phyloP scores from a whole-genome alignment of 1,140 invertebrate genomes.

The Drosophila auraria region DNA sequence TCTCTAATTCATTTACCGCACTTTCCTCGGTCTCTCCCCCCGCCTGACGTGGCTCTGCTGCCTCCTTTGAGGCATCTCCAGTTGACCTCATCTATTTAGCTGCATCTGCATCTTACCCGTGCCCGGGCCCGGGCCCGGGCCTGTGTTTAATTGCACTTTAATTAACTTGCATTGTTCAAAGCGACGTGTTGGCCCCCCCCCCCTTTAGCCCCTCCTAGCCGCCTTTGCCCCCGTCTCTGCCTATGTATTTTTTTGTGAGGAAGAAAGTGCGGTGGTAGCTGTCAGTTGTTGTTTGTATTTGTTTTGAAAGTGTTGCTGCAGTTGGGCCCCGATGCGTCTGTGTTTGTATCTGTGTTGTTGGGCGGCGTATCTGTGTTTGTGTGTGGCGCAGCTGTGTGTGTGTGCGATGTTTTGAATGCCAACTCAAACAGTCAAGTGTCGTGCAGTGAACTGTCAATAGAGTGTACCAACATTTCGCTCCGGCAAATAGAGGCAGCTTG shows the following conservation, averaged over 20 bases:
- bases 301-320: conserved; percentile 64
- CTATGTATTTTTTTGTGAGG: conserved; percentile 6
- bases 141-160: conserved; percentile 78
- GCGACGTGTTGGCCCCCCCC: conserved; percentile 57
- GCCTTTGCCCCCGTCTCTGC: neutral
- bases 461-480: conserved; percentile 72
- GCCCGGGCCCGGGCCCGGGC: conserved; percentile 11
- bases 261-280: conserved; percentile 60
- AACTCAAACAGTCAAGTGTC: conserved; percentile 83
- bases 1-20: conserved; percentile 17
- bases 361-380: conserved; percentile 32
- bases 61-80: conserved; percentile 8
- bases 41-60: neutral
- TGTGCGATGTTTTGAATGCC: conserved; percentile 77
- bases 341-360: conserved; percentile 29
- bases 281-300: conserved; percentile 61
- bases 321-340: conserved; percentile 50
- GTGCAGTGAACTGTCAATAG: conserved; percentile 83
- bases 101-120: conserved; percentile 36
- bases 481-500: conserved; percentile 57
- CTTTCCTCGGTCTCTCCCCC: neutral
- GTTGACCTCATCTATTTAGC: conserved; percentile 32
- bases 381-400: conserved; percentile 23
- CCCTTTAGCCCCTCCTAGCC: neutral
- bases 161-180: conserved; percentile 81